Conservation (phyloP, 2,888 invertebrate genomes). For the Thymelicus acteon region DNA sequence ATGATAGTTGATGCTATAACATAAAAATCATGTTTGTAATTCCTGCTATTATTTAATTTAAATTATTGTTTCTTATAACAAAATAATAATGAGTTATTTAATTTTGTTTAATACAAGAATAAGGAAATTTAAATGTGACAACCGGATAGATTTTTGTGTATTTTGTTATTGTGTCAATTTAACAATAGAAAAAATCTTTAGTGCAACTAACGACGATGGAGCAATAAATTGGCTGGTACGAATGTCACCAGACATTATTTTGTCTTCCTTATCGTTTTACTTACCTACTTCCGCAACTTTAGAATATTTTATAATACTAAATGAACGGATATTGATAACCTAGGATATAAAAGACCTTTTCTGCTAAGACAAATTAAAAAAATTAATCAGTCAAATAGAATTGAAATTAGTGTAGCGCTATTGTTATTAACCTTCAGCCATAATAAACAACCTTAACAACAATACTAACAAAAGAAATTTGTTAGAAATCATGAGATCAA, state of each 20-base stretch:
- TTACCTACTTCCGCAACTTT: neutral
- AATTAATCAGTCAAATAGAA: neutral
- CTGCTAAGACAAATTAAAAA: neutral
- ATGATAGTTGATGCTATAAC: too few species aligned
- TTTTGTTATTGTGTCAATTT: neutral
- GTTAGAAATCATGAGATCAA: conserved; percentile 5
- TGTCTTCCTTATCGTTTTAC: neutral
- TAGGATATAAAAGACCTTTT: neutral
- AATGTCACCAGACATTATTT: neutral
- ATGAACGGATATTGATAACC: neutral
- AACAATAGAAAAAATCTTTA: neutral
- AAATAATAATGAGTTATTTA: too few species aligned
- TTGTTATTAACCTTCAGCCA: conserved; percentile 4
- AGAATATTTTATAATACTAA: neutral
- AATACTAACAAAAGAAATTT: conserved; percentile 9
- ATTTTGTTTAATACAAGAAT: too few species aligned
- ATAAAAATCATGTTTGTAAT: too few species aligned
- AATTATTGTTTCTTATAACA: too few species aligned
- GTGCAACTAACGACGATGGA: neutral
- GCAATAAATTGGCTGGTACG: conserved; percentile 1
- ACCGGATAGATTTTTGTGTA: neutral
- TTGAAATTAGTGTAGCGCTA: conserved; percentile 3
- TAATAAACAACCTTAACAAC: neutral
- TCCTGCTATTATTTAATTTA: too few species aligned
- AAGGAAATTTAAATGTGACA: too few species aligned